phyloP scores from a whole-genome alignment of 2,113 vertebrate species.

The Tursiops truncatus region DNA sequence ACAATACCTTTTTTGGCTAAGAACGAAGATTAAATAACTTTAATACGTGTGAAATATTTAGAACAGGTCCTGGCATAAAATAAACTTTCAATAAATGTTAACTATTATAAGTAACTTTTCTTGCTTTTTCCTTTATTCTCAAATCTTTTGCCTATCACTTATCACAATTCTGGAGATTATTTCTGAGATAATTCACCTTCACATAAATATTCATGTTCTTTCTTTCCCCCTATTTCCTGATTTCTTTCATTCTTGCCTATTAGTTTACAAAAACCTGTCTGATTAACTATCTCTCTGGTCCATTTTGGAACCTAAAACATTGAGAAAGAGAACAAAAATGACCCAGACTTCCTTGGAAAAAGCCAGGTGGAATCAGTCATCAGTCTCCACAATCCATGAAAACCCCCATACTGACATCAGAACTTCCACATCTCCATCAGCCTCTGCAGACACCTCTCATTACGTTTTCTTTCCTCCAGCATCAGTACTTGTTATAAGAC shows the following conservation, averaged over 20 bases:
- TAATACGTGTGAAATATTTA: neutral
- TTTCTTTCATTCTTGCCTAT: neutral
- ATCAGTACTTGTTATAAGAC: neutral
- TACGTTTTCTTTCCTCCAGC: neutral
- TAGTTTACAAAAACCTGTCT: neutral
- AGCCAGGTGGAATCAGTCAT: neutral
- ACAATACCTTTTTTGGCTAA: neutral
- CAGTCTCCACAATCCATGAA: neutral
- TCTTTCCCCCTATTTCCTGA: neutral
- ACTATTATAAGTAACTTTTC: neutral
- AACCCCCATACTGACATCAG: neutral
- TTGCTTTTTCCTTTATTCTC: neutral
- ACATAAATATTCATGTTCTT: neutral
- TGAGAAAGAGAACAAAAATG: neutral
- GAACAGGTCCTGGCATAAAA: neutral
- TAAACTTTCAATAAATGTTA: neutral
- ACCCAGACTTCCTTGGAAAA: neutral
- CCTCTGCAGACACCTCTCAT: neutral
- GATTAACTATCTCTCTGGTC: neutral
- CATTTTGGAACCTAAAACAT: neutral
- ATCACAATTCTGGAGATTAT: neutral
- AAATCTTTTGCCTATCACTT: neutral
- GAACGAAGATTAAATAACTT: neutral
- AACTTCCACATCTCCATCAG: neutral
- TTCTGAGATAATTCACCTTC: neutral